These are phyloP conservation scores for Macrophya alboannulata DNA, from an alignment of 2,888 invertebrate species.

Conservation along the genomic window DNA sequence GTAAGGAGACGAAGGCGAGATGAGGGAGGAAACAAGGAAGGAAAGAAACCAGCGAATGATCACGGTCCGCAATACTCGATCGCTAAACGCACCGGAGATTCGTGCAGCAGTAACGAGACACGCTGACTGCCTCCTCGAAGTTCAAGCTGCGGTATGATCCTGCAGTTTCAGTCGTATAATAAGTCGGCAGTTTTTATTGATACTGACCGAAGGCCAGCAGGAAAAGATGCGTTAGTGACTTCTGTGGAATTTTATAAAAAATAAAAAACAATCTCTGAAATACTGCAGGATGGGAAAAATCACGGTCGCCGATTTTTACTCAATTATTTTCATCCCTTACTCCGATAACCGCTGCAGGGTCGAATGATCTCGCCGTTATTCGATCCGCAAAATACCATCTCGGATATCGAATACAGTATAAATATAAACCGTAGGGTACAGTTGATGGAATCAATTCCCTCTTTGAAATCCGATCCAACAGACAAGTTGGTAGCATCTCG, in stretches of 20 bases:
- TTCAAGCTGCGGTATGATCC: background rate
- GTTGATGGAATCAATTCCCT: background rate
- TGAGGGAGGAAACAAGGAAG: conserved; percentile 20
- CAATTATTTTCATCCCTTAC: background rate
- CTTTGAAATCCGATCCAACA: background rate
- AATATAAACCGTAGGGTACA: background rate
- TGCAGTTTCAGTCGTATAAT: conserved; percentile 20
- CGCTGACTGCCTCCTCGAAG: conserved; percentile 4
- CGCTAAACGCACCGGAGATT: conserved; percentile 25
- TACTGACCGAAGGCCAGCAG: conserved; percentile 5
- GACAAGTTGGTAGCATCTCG: background rate
- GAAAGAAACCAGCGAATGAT: conserved; percentile 1
- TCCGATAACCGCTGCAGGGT: background rate
- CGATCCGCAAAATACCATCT: background rate
- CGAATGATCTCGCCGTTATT: background rate
- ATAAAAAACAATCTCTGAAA: background rate
- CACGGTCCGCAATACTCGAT: conserved; percentile 12
- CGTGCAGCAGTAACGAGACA: conserved; percentile 36
- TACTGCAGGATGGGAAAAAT: too few relatives aligned
- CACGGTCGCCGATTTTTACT: background rate
- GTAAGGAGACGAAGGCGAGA: conserved; percentile 42
- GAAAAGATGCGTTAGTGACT: background rate
- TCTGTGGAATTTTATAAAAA: background rate
- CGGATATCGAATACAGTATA: background rate
- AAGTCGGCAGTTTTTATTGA: background rate